A percentile compares a stretch with the other conserved stretches of the same genome.
Evolutionary conservation across 2,797 vertebrate species (phyloP).

Genomic region (Falco peregrinus): DNA sequence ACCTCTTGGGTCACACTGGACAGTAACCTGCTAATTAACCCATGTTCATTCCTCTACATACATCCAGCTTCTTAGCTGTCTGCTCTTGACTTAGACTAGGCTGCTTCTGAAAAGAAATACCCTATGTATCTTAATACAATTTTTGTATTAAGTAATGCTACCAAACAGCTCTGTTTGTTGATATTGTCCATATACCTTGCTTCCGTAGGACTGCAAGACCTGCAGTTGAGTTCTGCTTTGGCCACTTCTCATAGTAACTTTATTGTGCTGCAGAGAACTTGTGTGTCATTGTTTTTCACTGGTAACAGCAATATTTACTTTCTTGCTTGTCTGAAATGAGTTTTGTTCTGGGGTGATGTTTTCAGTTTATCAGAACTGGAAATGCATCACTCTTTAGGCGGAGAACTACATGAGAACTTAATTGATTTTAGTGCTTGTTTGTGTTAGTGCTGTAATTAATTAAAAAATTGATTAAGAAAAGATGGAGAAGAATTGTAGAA

Average conservation of each 20-base stretch:
- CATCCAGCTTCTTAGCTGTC: neutral
- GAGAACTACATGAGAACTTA: neutral
- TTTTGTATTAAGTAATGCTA: neutral
- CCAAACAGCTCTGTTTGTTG: neutral
- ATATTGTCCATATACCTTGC: neutral
- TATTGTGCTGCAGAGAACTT: neutral
- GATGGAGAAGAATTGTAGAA: fast-evolving
- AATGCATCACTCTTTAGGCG: neutral
- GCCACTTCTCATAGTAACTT: neutral
- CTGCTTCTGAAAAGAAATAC: neutral
- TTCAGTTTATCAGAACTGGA: neutral
- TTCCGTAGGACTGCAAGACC: neutral
- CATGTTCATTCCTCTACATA: too few relatives aligned
- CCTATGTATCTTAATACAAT: neutral
- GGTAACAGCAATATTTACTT: neutral
- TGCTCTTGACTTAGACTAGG: neutral
- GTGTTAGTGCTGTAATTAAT: neutral
- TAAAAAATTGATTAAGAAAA: neutral
- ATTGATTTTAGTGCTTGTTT: neutral
- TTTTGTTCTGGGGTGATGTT: neutral
- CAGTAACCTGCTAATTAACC: too few relatives aligned
- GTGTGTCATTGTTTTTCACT: neutral
- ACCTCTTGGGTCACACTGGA: too few relatives aligned
- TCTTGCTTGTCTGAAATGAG: neutral
- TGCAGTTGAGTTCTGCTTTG: neutral